phyloP scores from a whole-genome alignment of 2,113 vertebrate species.

The Budorcas taxicolor region DNA sequence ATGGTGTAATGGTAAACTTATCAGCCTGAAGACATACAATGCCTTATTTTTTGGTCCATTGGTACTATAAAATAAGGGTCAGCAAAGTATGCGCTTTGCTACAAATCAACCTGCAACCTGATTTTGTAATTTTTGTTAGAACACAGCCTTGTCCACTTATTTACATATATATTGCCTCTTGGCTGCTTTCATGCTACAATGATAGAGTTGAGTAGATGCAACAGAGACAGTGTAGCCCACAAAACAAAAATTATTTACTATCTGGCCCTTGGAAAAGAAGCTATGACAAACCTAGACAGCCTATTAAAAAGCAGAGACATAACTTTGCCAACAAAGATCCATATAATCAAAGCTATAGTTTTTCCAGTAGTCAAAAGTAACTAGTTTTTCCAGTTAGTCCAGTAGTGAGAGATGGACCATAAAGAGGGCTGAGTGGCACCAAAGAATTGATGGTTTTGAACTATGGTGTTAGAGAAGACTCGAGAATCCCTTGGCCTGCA shows the following conservation, averaged over 20 bases:
- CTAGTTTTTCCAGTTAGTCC: background rate
- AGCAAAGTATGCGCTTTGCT: background rate
- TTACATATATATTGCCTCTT: background rate
- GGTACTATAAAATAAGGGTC: background rate
- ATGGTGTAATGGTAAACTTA: background rate
- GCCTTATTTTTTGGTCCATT: background rate
- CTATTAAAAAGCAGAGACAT: background rate
- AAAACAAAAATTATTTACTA: background rate
- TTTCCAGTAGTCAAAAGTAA: background rate
- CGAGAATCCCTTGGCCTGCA: background rate
- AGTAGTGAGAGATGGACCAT: background rate
- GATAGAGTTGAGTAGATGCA: background rate
- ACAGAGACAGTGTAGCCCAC: background rate
- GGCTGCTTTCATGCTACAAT: background rate
- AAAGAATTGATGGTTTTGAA: background rate
- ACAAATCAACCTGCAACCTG: background rate
- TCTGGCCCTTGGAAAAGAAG: background rate
- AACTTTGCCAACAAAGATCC: background rate
- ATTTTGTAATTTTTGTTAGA: background rate
- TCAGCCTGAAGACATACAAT: background rate
- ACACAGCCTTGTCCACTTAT: background rate
- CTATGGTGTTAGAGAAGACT: background rate
- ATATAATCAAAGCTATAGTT: background rate
- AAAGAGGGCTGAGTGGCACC: background rate
- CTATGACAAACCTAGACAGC: background rate